Evolutionary conservation across 2,113 vertebrate genomes (phyloP).

Genomic region (Neogobius melanostomus): DNA sequence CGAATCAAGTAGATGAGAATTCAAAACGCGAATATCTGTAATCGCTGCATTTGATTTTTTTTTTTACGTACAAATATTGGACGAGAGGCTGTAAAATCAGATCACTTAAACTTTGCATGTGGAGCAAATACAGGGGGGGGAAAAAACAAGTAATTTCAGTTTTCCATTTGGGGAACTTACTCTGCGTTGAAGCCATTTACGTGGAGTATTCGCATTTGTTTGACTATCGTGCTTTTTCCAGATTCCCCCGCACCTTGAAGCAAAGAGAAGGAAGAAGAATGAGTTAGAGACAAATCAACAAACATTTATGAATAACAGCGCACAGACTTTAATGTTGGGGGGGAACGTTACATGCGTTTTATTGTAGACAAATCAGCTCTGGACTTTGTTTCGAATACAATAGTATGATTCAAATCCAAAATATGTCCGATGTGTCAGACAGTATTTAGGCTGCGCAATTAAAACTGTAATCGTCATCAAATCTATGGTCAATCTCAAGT

Average conservation of each 20-base stretch:
- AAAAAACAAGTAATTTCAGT: neutral
- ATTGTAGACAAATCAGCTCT: too few relatives aligned
- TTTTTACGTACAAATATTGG: neutral
- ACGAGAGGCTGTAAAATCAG: neutral
- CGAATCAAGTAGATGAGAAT: neutral
- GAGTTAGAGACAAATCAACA: neutral
- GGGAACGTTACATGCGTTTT: too few relatives aligned
- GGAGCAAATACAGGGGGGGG: neutral
- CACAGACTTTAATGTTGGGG: neutral
- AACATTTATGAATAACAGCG: neutral
- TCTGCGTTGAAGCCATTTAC: slow-evolving; percentile 99
- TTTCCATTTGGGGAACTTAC: slow-evolving; percentile 80
- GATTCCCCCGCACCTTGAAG: slow-evolving; percentile 96
- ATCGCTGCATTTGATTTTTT: neutral
- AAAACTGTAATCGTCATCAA: too few relatives aligned
- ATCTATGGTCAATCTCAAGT: too few relatives aligned
- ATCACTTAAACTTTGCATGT: neutral
- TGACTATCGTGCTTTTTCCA: slow-evolving; percentile 99
- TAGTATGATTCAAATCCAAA: too few relatives aligned
- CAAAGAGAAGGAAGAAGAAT: slow-evolving; percentile 24
- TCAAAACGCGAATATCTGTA: neutral
- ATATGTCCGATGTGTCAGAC: too few relatives aligned
- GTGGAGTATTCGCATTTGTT: slow-evolving; percentile 98
- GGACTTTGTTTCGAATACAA: too few relatives aligned
- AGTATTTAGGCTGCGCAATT: too few relatives aligned